phyloP scores from a whole-genome alignment of 1,140 invertebrate species.

The Drosophila prosaltans region DNA sequence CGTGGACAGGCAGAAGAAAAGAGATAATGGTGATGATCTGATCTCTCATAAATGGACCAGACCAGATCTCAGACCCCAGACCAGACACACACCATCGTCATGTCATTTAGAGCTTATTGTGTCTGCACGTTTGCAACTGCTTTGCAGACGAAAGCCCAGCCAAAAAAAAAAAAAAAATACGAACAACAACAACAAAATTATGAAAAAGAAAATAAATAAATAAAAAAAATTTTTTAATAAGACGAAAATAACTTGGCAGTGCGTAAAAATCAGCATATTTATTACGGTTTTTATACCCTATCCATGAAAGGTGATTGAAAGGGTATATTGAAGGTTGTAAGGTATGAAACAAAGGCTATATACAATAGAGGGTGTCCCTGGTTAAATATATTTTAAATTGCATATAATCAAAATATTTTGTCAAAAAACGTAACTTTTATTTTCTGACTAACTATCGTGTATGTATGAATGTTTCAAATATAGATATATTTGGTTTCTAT shows the following conservation, averaged over 20 bases:
- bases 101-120: slow-evolving; percentile 78
- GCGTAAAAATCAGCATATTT: slow-evolving; percentile 63
- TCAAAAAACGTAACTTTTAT: no score
- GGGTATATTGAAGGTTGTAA: neutral
- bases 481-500: no score
- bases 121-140: slow-evolving; percentile 68
- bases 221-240: slow-evolving; percentile 42
- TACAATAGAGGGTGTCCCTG: no score
- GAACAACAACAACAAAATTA: slow-evolving; percentile 6
- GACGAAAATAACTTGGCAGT: slow-evolving; percentile 53
- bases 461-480: no score
- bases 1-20: slow-evolving; percentile 65
- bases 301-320: neutral
- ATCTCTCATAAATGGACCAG: slow-evolving; percentile 67
- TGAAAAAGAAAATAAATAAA: slow-evolving; percentile 15
- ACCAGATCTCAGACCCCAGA: neutral
- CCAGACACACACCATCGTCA: slow-evolving; percentile 27
- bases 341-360: no score
- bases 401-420: no score
- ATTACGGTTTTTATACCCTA: neutral
- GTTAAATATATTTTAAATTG: no score
- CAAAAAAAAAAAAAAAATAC: neutral
- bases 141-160: neutral
- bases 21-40: slow-evolving; percentile 69
- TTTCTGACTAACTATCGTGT: no score